Conservation (phyloP, 2,113 vertebrate genomes). For the Abramis brama region DNA sequence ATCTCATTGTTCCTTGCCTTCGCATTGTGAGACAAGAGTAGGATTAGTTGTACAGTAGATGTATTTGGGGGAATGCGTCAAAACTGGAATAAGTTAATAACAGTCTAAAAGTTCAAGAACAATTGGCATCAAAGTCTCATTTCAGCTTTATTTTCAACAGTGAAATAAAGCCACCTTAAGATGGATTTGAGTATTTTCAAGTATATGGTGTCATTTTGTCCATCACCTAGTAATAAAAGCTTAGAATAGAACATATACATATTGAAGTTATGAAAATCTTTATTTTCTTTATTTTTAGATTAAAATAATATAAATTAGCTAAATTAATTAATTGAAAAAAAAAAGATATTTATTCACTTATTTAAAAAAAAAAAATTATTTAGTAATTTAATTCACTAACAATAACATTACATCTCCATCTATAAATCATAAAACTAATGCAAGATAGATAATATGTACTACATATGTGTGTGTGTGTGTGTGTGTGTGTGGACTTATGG, state of each 20-base stretch:
- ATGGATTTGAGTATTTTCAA: background rate
- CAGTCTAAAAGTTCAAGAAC: background rate
- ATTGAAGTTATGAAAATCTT: background rate
- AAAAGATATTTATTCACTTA: too few relatives aligned
- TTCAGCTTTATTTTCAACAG: background rate
- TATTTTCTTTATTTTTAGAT: background rate
- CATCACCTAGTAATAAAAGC: background rate
- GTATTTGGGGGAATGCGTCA: conserved; percentile 2
- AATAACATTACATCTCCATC: too few relatives aligned
- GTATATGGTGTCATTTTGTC: background rate
- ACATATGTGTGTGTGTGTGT: too few relatives aligned
- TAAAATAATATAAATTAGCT: background rate
- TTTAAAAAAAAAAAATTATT: too few relatives aligned
- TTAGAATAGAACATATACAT: background rate
- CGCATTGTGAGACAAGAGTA: background rate
- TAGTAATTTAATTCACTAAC: too few relatives aligned
- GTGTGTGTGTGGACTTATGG: too few relatives aligned
- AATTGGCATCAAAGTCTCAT: background rate
- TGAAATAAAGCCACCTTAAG: background rate
- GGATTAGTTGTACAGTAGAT: conserved; percentile 6
- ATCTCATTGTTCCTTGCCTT: conserved; percentile 51
- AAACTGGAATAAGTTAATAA: conserved; percentile 7
- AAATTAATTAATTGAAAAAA: background rate
- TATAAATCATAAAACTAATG: too few relatives aligned
- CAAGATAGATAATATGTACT: too few relatives aligned